Evolutionary conservation across 2,888 invertebrate species (phyloP).

Genomic region (Cephus nigrinus): DNA sequence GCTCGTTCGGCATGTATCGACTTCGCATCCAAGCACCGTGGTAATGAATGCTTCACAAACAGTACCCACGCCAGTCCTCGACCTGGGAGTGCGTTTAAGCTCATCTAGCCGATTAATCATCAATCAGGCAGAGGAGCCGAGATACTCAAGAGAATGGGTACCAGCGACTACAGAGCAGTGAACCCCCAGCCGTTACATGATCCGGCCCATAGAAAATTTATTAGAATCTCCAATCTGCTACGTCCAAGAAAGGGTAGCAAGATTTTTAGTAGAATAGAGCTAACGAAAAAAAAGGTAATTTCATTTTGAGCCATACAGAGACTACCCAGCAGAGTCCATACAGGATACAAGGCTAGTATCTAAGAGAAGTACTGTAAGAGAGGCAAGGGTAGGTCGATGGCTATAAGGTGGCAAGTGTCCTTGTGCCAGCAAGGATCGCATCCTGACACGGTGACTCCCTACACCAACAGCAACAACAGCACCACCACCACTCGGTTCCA

Average conservation of each 20-base stretch:
- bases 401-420: conserved; percentile 40
- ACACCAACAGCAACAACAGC: conserved; percentile 25
- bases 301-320: neutral
- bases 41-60: conserved; percentile 59
- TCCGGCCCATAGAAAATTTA: neutral
- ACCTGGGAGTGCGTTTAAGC: conserved; percentile 57
- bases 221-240: neutral
- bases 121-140: conserved; percentile 21
- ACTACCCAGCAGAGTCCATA: neutral
- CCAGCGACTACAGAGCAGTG: neutral
- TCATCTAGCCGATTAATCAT: conserved; percentile 59
- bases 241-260: neutral
- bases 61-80: conserved; percentile 42
- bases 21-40: conserved; percentile 43
- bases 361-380: neutral
- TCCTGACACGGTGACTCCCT: conserved; percentile 55
- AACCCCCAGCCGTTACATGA: neutral
- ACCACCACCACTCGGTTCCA: conserved; percentile 24
- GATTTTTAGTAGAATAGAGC: too few relatives aligned
- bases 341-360: neutral
- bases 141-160: neutral
- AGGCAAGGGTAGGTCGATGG: neutral
- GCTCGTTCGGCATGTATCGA: conserved; percentile 24
- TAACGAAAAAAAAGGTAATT: neutral
- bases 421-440: conserved; percentile 47